Percentiles rank a stretch among this genome's conserved stretches.
phyloP scores from a whole-genome alignment of 2,113 vertebrate genomes.

The Mionectes macconnelli region DNA sequence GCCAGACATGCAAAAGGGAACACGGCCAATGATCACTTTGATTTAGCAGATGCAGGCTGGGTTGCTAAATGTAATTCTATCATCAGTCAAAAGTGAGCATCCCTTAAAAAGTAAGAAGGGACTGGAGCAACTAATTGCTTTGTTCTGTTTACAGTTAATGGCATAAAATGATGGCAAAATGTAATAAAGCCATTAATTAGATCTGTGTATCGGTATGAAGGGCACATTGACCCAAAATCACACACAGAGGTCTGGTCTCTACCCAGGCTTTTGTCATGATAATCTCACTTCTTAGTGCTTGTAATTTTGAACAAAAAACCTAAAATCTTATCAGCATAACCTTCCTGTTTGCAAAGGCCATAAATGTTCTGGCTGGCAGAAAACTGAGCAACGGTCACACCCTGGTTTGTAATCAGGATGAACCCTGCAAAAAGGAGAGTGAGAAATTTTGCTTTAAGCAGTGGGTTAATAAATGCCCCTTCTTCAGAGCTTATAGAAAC shows the following conservation, averaged over 20 bases:
- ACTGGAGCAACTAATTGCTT: neutral
- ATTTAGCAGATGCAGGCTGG: slow-evolving; percentile 10
- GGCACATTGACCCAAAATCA: neutral
- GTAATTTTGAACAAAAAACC: neutral
- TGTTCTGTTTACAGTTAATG: neutral
- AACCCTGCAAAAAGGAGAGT: neutral
- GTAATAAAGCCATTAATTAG: neutral
- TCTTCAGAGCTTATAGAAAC: neutral
- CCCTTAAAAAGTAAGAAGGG: neutral
- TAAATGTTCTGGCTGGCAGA: neutral
- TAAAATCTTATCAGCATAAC: neutral
- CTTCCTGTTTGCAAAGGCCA: neutral
- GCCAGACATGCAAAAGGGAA: neutral
- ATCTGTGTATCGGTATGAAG: neutral
- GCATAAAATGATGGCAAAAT: neutral
- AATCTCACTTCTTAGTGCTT: neutral
- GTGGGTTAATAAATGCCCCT: neutral
- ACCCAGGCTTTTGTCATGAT: neutral
- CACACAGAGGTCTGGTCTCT: neutral
- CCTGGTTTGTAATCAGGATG: neutral
- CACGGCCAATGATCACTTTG: neutral
- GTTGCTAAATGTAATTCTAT: slow-evolving; percentile 34
- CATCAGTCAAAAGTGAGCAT: neutral
- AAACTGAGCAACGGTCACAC: neutral
- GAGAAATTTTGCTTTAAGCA: neutral